Evolutionary conservation across 2,113 vertebrate genomes (phyloP).

Genomic region (Limnothrissa miodon): DNA sequence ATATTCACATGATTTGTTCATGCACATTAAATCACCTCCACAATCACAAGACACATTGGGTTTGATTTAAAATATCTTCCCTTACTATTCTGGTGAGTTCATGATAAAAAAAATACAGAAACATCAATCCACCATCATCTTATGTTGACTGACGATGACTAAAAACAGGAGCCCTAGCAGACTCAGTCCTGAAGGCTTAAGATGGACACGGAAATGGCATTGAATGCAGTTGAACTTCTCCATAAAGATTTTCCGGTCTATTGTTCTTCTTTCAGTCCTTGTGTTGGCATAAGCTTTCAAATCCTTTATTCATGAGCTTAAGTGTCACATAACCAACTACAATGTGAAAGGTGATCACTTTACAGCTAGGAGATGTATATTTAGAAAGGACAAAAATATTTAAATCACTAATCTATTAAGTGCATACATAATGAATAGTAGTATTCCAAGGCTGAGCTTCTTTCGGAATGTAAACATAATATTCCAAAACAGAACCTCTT

Average conservation of each 20-base stretch:
- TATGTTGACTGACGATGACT: not conserved
- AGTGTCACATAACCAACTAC: slow-evolving; percentile 17
- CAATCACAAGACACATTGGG: slow-evolving; percentile 44
- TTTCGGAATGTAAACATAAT: slow-evolving; percentile 31
- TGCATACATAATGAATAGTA: slow-evolving; percentile 39
- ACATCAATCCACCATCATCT: not conserved
- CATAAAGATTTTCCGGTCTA: not conserved
- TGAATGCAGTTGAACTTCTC: slow-evolving; percentile 48
- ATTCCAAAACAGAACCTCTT: slow-evolving; percentile 36
- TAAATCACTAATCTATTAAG: slow-evolving; percentile 33
- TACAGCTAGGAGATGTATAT: slow-evolving; percentile 9
- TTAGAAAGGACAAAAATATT: not conserved
- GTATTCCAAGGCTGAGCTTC: slow-evolving; percentile 28
- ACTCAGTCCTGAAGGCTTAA: slow-evolving; percentile 23
- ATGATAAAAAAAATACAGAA: slow-evolving; percentile 27
- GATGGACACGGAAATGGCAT: slow-evolving; percentile 49
- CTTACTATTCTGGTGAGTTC: slow-evolving; percentile 25
- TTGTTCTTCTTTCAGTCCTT: slow-evolving; percentile 1
- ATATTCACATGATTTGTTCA: slow-evolving; percentile 51
- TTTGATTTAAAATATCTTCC: slow-evolving; percentile 31
- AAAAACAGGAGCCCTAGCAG: slow-evolving; percentile 15
- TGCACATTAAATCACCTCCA: slow-evolving; percentile 34
- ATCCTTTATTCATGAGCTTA: slow-evolving; percentile 24
- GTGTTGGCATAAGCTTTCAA: slow-evolving; percentile 13
- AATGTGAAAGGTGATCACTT: not conserved